Base-by-base conservation (phyloP, 2,888 invertebrate species). In the Yponomeuta plumbellus region DNA sequence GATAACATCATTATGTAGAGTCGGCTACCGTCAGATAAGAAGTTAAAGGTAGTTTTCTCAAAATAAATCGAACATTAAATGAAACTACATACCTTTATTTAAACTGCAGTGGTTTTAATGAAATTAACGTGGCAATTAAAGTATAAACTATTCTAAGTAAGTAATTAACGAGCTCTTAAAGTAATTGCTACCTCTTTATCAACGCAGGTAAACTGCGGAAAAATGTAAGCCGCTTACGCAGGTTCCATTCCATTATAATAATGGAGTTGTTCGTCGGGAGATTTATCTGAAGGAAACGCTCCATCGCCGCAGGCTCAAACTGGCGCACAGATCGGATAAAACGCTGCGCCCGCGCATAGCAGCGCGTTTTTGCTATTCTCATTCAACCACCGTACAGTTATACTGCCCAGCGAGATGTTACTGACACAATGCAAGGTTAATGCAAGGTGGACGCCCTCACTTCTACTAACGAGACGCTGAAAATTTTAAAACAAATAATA, bases 361-460 rank as follows among this genome's bases (percentile, higher is more conserved):
- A 71, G 75, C 73, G 73, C 71, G 75, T 80, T 80, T 79, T 79
- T 77, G 79, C 79, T 77, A 83, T 84, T 83, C 80, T 84, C 80
- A 86, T 86, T 84, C 84, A 84, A 74, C 75, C 76, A 77, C 77
- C 81, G 79, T 81, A 86, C 86, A 84, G 86, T 86, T 88, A 87
- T 83, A 79, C 85, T 26, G 59, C 79, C 75, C 76, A 76, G 75
- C 76, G 77, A 79, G 82, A 56, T 85, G 87, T 83, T 84, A 86
- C 84, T 88, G 88, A 86, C 87, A 86, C 86, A 86, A 82, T 80
- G 83, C 88, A 89, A 89, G 87, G 88, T 81, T 85, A 77, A 76
- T 70, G 70, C 74, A 82, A 83, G 87, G 86, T 88, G 75, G 85
- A 86, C 79, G 86, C 78, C 86, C 88, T n/a, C 64, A n/a, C 77